phyloP scores from a whole-genome alignment of 2,797 vertebrate species.

The Karalla daura region DNA sequence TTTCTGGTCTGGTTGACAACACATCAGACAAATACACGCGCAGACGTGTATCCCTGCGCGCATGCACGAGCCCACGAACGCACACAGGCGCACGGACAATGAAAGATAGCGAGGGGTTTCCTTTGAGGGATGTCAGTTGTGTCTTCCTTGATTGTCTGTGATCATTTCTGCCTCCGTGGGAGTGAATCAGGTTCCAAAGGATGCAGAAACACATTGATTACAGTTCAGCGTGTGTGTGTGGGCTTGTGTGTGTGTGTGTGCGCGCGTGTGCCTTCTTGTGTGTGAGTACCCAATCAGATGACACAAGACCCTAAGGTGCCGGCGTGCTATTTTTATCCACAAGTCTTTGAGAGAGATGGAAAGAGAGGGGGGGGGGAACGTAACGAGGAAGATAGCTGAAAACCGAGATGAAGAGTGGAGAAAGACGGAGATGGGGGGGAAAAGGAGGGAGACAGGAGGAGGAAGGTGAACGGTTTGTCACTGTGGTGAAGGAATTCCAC shows the following conservation, averaged over 20 bases:
- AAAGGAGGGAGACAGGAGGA: slow-evolving; percentile 3
- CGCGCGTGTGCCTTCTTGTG: slow-evolving; percentile 7
- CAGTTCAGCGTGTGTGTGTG: slow-evolving; percentile 14
- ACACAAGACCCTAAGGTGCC: slow-evolving; percentile 64
- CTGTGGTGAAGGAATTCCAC: neutral
- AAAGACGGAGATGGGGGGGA: neutral
- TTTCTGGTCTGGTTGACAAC: slow-evolving; percentile 27
- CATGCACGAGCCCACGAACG: too few species aligned
- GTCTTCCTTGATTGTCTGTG: slow-evolving; percentile 48
- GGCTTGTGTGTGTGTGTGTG: slow-evolving; percentile 3
- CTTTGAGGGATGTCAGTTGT: slow-evolving; percentile 41
- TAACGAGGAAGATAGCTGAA: slow-evolving; percentile 17
- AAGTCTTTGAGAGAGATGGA: slow-evolving; percentile 33
- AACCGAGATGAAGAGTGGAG: slow-evolving; percentile 35
- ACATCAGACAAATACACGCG: neutral
- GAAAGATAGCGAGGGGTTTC: slow-evolving; percentile 18
- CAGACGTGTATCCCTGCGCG: neutral
- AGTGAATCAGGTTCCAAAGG: slow-evolving; percentile 55
- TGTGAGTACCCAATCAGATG: slow-evolving; percentile 63
- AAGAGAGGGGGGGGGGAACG: slow-evolving; percentile 13
- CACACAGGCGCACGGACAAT: neutral
- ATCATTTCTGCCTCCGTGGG: slow-evolving; percentile 39
- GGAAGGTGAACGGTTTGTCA: slow-evolving; percentile 16
- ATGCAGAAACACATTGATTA: slow-evolving; percentile 69
- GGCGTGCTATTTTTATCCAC: slow-evolving; percentile 63